These are phyloP conservation scores for Belgica antarctica DNA, from an alignment of 2,888 invertebrate species.

Conservation along the genomic window DNA sequence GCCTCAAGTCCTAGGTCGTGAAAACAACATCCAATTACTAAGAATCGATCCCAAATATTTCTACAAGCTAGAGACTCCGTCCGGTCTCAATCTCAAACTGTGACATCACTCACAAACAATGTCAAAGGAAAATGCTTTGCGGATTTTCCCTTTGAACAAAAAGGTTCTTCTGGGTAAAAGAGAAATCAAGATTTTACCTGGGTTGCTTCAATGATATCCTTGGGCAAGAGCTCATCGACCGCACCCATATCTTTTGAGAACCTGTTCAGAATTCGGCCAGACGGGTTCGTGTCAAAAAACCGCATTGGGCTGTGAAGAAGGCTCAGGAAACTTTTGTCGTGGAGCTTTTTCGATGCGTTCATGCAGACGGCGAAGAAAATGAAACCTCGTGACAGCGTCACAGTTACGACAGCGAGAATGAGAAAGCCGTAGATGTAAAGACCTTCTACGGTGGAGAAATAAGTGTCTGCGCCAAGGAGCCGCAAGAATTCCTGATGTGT, in stretches of 20 bases:
- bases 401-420: slow-evolving; percentile 52
- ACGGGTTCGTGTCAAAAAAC: slow-evolving; percentile 84
- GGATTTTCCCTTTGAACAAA: too few relatives aligned
- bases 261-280: slow-evolving; percentile 70
- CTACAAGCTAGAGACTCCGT: too few relatives aligned
- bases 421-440: slow-evolving; percentile 53
- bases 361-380: slow-evolving; percentile 74
- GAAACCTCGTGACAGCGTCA: slow-evolving; percentile 62
- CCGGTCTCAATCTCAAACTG: too few relatives aligned
- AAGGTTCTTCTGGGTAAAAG: too few relatives aligned
- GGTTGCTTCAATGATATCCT: slow-evolving; percentile 58
- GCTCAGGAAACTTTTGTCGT: slow-evolving; percentile 79
- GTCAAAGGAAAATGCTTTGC: too few relatives aligned
- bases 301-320: slow-evolving; percentile 74
- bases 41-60: too few relatives aligned
- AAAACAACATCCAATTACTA: too few relatives aligned
- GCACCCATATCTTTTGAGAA: slow-evolving; percentile 73
- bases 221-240: slow-evolving; percentile 61
- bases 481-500: slow-evolving; percentile 54
- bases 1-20: too few relatives aligned
- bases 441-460: slow-evolving; percentile 51
- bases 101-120: too few relatives aligned
- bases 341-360: slow-evolving; percentile 72
- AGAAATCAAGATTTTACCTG: slow-evolving; percentile 55
- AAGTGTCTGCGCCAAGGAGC: slow-evolving; percentile 49